A percentile compares a stretch with the other conserved stretches of the same genome.
Conservation (phyloP, 1,140 invertebrate species). For the Archegozetes longisetosus region DNA sequence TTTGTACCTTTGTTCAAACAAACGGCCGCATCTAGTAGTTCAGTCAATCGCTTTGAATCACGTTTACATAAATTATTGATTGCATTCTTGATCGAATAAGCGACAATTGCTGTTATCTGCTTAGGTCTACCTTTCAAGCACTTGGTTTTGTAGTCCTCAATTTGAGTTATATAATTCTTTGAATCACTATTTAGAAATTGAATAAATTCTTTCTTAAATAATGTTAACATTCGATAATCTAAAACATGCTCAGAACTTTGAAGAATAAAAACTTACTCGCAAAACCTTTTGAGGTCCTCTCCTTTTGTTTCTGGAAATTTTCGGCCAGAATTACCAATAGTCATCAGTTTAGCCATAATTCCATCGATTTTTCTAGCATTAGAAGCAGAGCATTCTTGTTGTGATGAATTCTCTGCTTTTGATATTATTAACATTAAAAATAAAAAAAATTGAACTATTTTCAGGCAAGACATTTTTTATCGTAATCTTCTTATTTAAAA, state of each 20-base stretch:
- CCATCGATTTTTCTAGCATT: constrained; percentile 2
- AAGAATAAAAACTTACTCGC: constrained; percentile 5
- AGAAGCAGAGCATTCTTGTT: too few relatives aligned
- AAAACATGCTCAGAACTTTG: not conserved
- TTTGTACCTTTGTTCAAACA: not conserved
- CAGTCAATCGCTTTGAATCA: not conserved
- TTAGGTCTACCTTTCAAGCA: not conserved
- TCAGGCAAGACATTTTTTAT: too few relatives aligned
- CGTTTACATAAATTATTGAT: not conserved
- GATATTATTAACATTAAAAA: too few relatives aligned
- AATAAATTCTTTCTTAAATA: not conserved
- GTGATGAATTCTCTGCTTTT: too few relatives aligned
- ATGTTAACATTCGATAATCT: not conserved
- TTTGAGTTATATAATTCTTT: not conserved
- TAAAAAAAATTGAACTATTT: too few relatives aligned
- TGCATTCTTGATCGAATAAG: not conserved
- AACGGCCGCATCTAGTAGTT: not conserved
- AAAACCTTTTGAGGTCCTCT: not conserved
- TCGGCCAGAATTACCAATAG: not conserved
- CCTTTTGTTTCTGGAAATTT: not conserved
- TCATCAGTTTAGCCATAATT: constrained; percentile 1
- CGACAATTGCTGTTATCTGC: not conserved
- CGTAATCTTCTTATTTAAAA: too few relatives aligned
- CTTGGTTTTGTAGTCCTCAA: constrained; percentile 3
- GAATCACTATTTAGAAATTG: not conserved